Base-by-base conservation (phyloP, 2,797 vertebrate species). In the Sphenopsis melanotis region DNA sequence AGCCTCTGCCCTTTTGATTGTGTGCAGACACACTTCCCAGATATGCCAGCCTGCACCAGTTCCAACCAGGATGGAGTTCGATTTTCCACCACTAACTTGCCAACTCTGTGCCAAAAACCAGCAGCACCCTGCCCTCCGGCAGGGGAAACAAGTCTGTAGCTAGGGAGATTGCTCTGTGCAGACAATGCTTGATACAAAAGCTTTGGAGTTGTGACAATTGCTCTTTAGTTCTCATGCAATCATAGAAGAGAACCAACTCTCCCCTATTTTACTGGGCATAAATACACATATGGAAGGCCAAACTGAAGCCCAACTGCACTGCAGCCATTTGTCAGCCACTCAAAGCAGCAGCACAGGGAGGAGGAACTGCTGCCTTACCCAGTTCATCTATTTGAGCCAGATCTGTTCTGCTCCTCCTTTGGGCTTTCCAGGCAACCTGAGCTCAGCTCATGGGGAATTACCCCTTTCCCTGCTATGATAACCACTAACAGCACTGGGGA, bases 61-160 rank as follows among this genome's bases (percentile, higher is more conserved):
- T 89, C 78, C 81, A 93, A 85, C 70, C 75, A 95, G 89, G 91
- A 94, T 87, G 80, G 88, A 65, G 88, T 69, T 95, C 41, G 74
- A 2, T 86, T 93, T 96, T 96, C 93, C 95, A 96, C 74, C 52
- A 89, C 41, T 53, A 71, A 90, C 80, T 94, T 94, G 94, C 85
- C 74, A 82, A 86, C 57, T 93, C 83, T 44, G 65, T 83, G 94
- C 94, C 88, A 42, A 91, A 93, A 94, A 15, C 34, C 90, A 94
- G 95, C 53, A 94, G 87, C 95, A 89, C 94, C 95, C 96, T 96
- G 87, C 95, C 95, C 93, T 91, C 52, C 21, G 26, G 95, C 94
- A 82, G 59, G 71, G 90, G 90, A 96, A 96, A 94, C 91, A 74
- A 94, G 85, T 69, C 93, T 94, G 95, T 95, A 96, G 95, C 94